phyloP scores from a whole-genome alignment of 2,888 invertebrate species.

The Pherbina coryleti region DNA sequence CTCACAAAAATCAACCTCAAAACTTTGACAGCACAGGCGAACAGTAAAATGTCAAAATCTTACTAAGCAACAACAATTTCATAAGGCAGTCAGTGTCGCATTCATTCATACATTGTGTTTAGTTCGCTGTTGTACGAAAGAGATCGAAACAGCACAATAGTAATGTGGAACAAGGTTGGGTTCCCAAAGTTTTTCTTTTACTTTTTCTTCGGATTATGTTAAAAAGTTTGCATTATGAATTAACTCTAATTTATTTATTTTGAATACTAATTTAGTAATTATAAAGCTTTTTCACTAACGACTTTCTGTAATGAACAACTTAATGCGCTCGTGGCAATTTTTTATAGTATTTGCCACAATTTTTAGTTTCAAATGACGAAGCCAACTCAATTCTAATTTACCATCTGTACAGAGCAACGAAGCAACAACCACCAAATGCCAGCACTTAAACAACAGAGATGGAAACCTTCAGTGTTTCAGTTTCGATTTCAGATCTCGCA shows the following conservation, averaged over 20 bases:
- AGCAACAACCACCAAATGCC: slow-evolving; percentile 28
- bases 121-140: slow-evolving; percentile 7
- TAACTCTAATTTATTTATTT: background rate
- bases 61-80: slow-evolving; percentile 7
- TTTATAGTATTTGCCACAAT: background rate
- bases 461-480: slow-evolving; percentile 16
- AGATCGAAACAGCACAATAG: background rate
- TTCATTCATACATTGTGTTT: background rate
- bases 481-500: background rate
- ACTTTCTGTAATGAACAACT: background rate
- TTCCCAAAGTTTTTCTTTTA: slow-evolving; percentile 33
- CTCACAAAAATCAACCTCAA: slow-evolving; percentile 15
- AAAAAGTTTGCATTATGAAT: background rate
- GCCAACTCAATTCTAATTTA: background rate
- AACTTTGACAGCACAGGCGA: slow-evolving; percentile 27
- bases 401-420: slow-evolving; percentile 18
- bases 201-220: background rate
- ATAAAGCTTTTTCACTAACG: slow-evolving; percentile 19
- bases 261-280: background rate
- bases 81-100: slow-evolving; percentile 23
- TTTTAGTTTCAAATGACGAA: slow-evolving; percentile 25
- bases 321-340: slow-evolving; percentile 40
- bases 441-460: slow-evolving; percentile 23
- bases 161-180: slow-evolving; percentile 45
- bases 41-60: slow-evolving; percentile 25